Evolutionary conservation across 1,140 invertebrate species (phyloP).

Genomic region (Microplitis mediator): DNA sequence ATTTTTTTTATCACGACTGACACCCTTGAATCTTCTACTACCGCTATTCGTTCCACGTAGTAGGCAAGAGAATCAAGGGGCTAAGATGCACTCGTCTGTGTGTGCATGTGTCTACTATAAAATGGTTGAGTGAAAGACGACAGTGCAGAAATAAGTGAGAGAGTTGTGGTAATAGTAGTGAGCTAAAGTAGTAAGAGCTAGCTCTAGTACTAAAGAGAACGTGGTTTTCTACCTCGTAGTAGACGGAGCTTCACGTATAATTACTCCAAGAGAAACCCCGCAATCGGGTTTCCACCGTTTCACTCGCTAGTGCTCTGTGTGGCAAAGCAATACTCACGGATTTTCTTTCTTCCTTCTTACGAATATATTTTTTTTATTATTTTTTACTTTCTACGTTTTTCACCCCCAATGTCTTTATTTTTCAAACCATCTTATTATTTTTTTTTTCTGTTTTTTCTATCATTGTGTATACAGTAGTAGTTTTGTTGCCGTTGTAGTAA

Average conservation of each 20-base stretch:
- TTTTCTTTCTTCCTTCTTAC: not conserved
- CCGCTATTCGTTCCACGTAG: slow-evolving; percentile 20
- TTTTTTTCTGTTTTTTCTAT: not conserved
- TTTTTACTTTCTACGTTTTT: slow-evolving; percentile 7
- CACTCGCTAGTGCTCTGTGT: not conserved
- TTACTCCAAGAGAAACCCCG: slow-evolving; percentile 22
- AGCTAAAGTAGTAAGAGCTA: too few relatives aligned
- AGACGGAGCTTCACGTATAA: slow-evolving; percentile 29
- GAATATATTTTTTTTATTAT: too few relatives aligned
- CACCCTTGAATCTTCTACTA: slow-evolving; percentile 15
- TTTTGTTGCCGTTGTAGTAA: not conserved
- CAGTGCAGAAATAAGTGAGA: not conserved
- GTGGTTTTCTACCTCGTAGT: slow-evolving; percentile 17
- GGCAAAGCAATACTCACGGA: slow-evolving; percentile 14
- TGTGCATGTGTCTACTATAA: not conserved
- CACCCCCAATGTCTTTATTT: too few relatives aligned
- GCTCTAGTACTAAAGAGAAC: slow-evolving; percentile 4
- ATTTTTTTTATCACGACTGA: slow-evolving; percentile 14
- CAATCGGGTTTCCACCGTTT: slow-evolving; percentile 18
- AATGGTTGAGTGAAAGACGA: slow-evolving; percentile 15
- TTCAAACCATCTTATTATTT: not conserved
- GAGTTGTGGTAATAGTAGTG: too few relatives aligned
- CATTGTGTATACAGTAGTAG: not conserved
- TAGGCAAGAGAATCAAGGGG: not conserved
- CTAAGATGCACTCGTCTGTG: not conserved